A percentile compares a stretch with the other conserved stretches of the same genome.
phyloP scores from a whole-genome alignment of 2,888 invertebrate genomes.

The Sialis fuliginosa region DNA sequence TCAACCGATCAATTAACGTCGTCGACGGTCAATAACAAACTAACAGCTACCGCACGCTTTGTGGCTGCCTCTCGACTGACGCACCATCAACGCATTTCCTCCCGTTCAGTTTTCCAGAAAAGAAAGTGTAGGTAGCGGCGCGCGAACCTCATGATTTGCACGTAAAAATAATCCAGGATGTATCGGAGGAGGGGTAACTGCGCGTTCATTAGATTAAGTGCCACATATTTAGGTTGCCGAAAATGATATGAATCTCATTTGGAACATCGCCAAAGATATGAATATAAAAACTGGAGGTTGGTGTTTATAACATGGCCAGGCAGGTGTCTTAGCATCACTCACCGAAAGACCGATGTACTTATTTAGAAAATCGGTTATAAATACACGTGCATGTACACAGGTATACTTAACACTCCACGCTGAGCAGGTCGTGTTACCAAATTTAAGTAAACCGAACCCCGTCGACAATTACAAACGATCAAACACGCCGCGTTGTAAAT shows the following conservation, averaged over 20 bases:
- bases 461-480: no score
- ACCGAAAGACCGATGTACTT: background rate
- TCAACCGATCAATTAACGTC: background rate
- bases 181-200: background rate
- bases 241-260: slow-evolving; percentile 4
- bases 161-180: slow-evolving; percentile 2
- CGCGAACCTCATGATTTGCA: slow-evolving; percentile 1
- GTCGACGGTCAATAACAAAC: background rate
- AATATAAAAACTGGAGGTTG: slow-evolving; percentile 1
- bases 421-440: background rate
- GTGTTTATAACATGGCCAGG: slow-evolving; percentile 2
- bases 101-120: slow-evolving; percentile 1
- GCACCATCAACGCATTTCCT: no score
- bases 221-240: background rate
- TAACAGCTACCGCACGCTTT: no score
- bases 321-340: background rate
- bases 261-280: slow-evolving; percentile 1
- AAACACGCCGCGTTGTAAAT: no score
- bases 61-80: no score
- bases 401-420: background rate
- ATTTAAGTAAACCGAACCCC: no score
- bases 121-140: background rate
- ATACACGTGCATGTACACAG: background rate
- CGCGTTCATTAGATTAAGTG: slow-evolving; percentile 3
- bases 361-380: background rate